Conservation (phyloP, 1,140 invertebrate genomes). For the Pseudobourletiella spinata region DNA sequence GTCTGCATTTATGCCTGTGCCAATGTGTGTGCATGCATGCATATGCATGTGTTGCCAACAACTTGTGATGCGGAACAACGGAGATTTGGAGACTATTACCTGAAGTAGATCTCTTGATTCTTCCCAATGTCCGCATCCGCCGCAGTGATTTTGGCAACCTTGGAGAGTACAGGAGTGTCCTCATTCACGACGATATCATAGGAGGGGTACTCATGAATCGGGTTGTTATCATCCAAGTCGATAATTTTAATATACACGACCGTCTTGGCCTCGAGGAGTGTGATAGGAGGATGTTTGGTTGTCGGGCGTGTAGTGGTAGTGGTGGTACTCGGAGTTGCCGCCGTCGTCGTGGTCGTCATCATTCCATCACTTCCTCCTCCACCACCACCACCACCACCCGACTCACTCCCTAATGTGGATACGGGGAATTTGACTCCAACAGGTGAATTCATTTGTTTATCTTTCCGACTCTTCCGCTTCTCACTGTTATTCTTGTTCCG, state of each 20-base stretch:
- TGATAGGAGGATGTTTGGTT: slow-evolving; percentile 7
- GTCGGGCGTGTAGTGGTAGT: background rate
- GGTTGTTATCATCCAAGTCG: slow-evolving; percentile 37
- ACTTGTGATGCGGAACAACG: no score
- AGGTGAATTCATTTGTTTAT: slow-evolving; percentile 17
- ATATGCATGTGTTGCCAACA: no score
- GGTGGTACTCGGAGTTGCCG: slow-evolving; percentile 12
- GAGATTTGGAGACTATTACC: no score
- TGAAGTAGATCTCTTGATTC: slow-evolving; percentile 95
- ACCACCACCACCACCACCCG: no score
- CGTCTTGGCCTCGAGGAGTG: slow-evolving; percentile 10
- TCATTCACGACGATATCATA: slow-evolving; percentile 83
- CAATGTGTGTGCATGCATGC: no score
- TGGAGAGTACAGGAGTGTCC: slow-evolving; percentile 54
- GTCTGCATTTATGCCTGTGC: background rate
- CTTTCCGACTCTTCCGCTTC: slow-evolving; percentile 26
- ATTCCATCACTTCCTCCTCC: no score
- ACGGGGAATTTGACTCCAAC: slow-evolving; percentile 1
- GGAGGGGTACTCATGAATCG: slow-evolving; percentile 47
- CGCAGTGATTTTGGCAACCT: slow-evolving; percentile 52
- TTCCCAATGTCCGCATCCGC: slow-evolving; percentile 89
- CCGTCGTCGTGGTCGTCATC: background rate
- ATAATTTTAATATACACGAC: slow-evolving; percentile 28
- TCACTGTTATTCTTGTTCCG: slow-evolving; percentile 28
- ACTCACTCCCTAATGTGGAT: background rate